phyloP scores from a whole-genome alignment of 1,140 invertebrate genomes.

The Chymomyza costata region DNA sequence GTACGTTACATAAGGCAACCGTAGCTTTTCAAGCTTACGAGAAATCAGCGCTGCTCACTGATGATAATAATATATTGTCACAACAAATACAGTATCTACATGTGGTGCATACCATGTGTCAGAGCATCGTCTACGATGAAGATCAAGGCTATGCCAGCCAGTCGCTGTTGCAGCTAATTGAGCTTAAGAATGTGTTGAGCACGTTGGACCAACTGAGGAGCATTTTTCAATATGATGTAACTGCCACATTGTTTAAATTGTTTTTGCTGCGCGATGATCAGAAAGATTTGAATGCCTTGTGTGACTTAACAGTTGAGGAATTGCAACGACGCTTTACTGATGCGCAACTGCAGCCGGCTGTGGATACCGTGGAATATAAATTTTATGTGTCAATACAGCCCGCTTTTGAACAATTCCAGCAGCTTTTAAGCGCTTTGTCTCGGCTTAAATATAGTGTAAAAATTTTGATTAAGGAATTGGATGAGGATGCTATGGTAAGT shows the following conservation, averaged over 20 bases:
- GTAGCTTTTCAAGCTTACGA: conserved; percentile 38
- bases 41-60: conserved; percentile 10
- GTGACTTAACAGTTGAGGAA: conserved; percentile 2
- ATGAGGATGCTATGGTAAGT: too few species aligned
- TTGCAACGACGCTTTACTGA: conserved; percentile 23
- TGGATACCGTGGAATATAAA: conserved; percentile 17
- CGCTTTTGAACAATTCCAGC: conserved; percentile 31
- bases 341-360: conserved; percentile 1
- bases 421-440: conserved; percentile 10
- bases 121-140: conserved; percentile 4
- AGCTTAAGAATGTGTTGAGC: conserved; percentile 22
- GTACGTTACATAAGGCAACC: conserved; percentile 34
- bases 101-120: conserved; percentile 45
- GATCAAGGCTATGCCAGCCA: conserved; percentile 23
- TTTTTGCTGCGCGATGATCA: conserved; percentile 32
- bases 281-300: conserved; percentile 27
- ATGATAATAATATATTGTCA: conserved; percentile 28
- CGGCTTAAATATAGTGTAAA: too few species aligned
- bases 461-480: conserved; percentile 38
- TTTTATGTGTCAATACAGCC: conserved; percentile 35
- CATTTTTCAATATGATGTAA: conserved; percentile 40
- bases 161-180: conserved; percentile 11
- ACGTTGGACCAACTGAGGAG: conserved; percentile 27
- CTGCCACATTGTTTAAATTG: conserved; percentile 30
- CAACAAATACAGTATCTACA: conserved; percentile 53